phyloP scores from a whole-genome alignment of 2,888 invertebrate species.

The Oegoconia quadripuncta region DNA sequence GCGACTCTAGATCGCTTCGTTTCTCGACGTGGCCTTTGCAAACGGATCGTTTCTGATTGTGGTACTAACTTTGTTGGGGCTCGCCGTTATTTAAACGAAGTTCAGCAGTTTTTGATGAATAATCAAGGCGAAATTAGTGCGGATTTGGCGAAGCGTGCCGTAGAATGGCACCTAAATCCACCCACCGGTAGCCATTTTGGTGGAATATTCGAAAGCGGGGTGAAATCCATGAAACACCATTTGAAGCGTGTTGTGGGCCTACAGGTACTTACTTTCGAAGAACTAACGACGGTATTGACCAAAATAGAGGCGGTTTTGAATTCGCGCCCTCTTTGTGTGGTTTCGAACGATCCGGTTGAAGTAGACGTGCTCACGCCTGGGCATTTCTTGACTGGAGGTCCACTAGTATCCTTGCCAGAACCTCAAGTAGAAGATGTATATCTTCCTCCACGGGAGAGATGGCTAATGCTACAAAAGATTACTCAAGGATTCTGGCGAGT shows the following conservation, averaged over 20 bases:
- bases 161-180: neutral
- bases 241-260: neutral
- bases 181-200: neutral
- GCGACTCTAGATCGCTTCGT: neutral
- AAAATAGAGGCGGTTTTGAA: too few relatives aligned
- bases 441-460: neutral
- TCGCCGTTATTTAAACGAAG: neutral
- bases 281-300: neutral
- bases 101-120: neutral
- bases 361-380: neutral
- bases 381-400: neutral
- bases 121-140: neutral
- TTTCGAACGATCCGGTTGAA: neutral
- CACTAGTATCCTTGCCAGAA: neutral
- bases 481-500: neutral
- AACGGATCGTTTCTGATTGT: neutral
- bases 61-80: neutral
- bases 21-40: neutral
- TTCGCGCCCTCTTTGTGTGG: neutral
- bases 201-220: neutral
- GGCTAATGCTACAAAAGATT: neutral
- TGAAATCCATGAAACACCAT: neutral
- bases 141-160: neutral
- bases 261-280: neutral
- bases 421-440: neutral